Base-by-base conservation (phyloP, 2,888 invertebrate species). In the Anthoptus insignis region DNA sequence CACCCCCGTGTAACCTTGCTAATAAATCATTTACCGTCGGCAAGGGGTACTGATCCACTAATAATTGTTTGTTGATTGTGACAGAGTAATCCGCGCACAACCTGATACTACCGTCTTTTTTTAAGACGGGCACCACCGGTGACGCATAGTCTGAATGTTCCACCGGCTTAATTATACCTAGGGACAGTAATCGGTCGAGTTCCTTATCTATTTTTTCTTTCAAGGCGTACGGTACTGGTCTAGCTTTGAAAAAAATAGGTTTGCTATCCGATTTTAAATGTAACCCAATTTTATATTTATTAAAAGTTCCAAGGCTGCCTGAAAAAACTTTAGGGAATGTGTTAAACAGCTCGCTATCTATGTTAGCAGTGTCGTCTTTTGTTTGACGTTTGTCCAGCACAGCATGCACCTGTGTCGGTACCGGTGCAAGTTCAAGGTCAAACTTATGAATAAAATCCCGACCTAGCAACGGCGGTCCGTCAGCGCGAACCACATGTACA, bases 1-100 rank as follows among this genome's bases (percentile, higher is more conserved):
- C 32, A 8, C 73, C 73, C 3, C 73, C 73, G 19, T 72, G 37
- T 21, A 76, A 52, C 37, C 66, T 72, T 8, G 74, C 45, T 54
- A 73, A 72, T 3, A 73, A 47, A 14, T 72, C 67, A 0, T 67
- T 56, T 6, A 72, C 57, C 0, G 67, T 71, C 0, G 73, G 74
- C 6, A 76, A 39, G 0, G 74, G 73, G 42, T 34, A 27, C 27
- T 27, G 27, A 27, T 27, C 27, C 5, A 27, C 7, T 5, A 68
- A 2, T 29, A 74, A 56, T n/a, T 72, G 68, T 65, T 73, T 74
- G 59, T 74, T 74, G 19, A 74, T 50, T n/a, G 66, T 66, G 13
- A 68, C 65, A 0, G 74, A 73, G 59, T 67, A 75, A 61, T 74
- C 72, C 0, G 59, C 72, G 24, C 69, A 70, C 3, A 73, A 27